Base-by-base conservation (phyloP, 2,113 vertebrate genomes). In the Dolichotis patagonum region DNA sequence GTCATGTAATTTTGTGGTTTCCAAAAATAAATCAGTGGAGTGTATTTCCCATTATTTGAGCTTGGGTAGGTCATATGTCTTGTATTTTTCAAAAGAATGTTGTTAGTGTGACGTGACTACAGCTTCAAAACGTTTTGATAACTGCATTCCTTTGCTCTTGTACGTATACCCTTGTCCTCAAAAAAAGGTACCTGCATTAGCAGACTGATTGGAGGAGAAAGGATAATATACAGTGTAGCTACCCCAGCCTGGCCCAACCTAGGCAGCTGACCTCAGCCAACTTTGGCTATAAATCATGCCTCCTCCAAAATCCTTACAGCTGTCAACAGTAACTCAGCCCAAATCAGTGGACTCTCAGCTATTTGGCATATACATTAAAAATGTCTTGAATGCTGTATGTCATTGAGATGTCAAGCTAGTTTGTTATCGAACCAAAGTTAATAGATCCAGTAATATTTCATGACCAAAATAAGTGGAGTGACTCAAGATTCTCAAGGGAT, bases 381-480 rank as follows among this genome's bases (percentile, higher is more conserved):
- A 85, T 73, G 69, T 49, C 35, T 83, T 91, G 95, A 94, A 86
- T 87, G 41, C 24, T 46, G 12, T 38, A 65, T 38, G 9, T 28
- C 58, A 52, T 80, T 89, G 46, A 91, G 46, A 92, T 85, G 46
- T 83, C 82, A 43, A 69, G 43, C 41, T 82, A 10, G 30, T 95
- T 89, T 62, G 11, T 92, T 96, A 75, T 7, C 20, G 90, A 92
- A 86, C 10, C 90, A 81, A 96, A 90, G 26, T 19, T 41, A 89
- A 81, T 78, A 58, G 26, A 75, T 94, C 19, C 16, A 95, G 35
- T 22, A 91, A 85, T 58, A 80, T 78, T 90, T 87, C 92, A 80
- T 90, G 85, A 92, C 24, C 6, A 92, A 71, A 94, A 85, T 94
- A 90, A 85, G 43, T 90, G 32, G 28, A 88, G 41, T 67, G 58